These are phyloP conservation scores for Watsonalla binaria DNA, from an alignment of 2,888 invertebrate genomes.

Conservation along the genomic window DNA sequence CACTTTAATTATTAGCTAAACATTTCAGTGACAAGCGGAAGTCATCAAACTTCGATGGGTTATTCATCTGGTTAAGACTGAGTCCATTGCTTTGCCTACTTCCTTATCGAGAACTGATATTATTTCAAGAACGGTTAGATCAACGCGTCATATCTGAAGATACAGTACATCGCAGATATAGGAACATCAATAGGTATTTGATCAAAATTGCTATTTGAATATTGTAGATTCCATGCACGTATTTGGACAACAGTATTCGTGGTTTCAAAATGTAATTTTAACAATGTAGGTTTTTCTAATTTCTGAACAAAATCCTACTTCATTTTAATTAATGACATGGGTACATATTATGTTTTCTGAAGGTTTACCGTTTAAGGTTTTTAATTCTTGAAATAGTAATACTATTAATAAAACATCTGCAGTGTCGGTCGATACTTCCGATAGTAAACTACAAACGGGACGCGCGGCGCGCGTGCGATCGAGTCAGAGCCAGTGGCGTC, in stretches of 20 bases:
- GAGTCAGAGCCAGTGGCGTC: constrained; percentile 54
- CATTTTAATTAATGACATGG: no score
- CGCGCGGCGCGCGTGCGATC: constrained; percentile 58
- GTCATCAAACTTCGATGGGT: constrained; percentile 19
- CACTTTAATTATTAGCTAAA: constrained; percentile 33
- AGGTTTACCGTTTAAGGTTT: not conserved
- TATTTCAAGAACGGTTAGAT: constrained; percentile 16
- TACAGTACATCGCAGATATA: no score
- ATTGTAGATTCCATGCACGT: no score
- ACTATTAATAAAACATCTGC: not conserved
- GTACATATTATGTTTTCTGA: no score
- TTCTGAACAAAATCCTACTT: no score
- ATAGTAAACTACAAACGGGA: constrained; percentile 60
- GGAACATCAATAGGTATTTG: no score
- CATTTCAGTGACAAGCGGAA: constrained; percentile 31
- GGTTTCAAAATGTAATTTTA: no score
- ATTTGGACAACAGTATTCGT: no score
- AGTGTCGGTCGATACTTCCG: constrained; percentile 25
- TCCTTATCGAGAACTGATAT: constrained; percentile 8
- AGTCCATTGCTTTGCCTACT: constrained; percentile 9
- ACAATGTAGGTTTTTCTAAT: no score
- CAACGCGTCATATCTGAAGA: not conserved
- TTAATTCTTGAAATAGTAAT: not conserved
- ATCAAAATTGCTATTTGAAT: no score
- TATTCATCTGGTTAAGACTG: constrained; percentile 19